Base-by-base conservation (phyloP, 2,888 invertebrate genomes). In the Amphipyra tragopoginis region DNA sequence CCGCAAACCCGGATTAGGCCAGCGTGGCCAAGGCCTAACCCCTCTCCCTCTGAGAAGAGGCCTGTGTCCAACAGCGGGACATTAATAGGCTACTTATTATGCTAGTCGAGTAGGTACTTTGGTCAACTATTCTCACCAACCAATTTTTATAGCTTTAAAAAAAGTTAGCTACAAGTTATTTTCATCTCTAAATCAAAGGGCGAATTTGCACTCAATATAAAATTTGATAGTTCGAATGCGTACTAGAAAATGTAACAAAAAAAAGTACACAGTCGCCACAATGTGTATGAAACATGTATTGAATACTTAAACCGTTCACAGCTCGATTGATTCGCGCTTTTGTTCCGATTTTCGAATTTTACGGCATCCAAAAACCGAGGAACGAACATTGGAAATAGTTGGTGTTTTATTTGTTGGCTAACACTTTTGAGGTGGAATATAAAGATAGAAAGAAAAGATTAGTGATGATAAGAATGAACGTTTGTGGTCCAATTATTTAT, bases 251-350 rank as follows among this genome's bases (percentile, higher is more conserved):
- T 21, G 15, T 40, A 73, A 40, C 15, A 39, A 60, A 62, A 21
- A 69, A 39, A 38, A 33, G 55, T n/a, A 57, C 50, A 72, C 36
- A 45, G 2, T 44, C 21, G 1, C 42, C 53, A 51, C 50, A 53
- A 54, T 64, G 43, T 63, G 57, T 48, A 56, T 49, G 38, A 52
- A 65, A 65, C 73, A 65, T 42, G 75, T 39, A 72, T 57, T 55
- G 68, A 76, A 75, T 76, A 65, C 59, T 70, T 54, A 58, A 53
- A 61, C 44, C 44, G 15, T 72, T 64, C 56, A 53, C 49, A 53
- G 55, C 44, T 4, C 26, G 39, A 54, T 57, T 57, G 47, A 14
- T 48, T 55, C 45, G 21, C 36, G 50, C 10, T 60, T 54, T 75
- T 60, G 59, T 36, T 43, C 44, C 14, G 54, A 58, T 53, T 59